Conservation (phyloP, 2,113 vertebrate species). For the Rhynchopsitta pachyrhyncha region DNA sequence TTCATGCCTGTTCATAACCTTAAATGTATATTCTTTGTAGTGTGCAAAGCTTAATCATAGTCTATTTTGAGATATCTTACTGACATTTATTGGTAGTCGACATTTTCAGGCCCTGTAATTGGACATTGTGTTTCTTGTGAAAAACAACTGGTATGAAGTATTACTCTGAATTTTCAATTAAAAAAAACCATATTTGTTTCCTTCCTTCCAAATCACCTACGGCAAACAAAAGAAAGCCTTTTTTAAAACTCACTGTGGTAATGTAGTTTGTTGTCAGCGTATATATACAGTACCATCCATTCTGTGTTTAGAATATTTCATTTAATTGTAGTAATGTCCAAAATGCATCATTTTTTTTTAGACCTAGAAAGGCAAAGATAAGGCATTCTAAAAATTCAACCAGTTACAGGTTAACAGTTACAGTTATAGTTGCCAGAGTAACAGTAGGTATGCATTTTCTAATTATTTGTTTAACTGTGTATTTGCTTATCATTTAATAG, state of each 20-base stretch:
- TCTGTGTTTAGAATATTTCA: background rate
- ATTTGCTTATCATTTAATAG: background rate
- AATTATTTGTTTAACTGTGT: background rate
- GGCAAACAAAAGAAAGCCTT: background rate
- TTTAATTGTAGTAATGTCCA: background rate
- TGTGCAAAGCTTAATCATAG: background rate
- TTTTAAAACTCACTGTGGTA: background rate
- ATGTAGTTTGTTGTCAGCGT: background rate
- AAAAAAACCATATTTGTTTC: background rate
- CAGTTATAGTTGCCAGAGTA: background rate
- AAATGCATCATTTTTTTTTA: background rate
- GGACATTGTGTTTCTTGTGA: background rate
- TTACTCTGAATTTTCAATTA: background rate
- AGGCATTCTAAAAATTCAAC: background rate
- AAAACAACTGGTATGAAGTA: background rate
- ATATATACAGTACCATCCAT: background rate
- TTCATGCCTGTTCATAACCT: background rate
- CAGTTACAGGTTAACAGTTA: too few relatives aligned
- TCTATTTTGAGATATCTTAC: background rate
- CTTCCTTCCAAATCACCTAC: background rate
- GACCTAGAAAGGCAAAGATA: background rate
- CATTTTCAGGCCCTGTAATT: background rate
- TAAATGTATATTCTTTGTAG: background rate
- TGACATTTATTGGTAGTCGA: background rate
- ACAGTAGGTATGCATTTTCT: conserved; percentile 1